phyloP scores from a whole-genome alignment of 2,888 invertebrate species.

The Spisula subtruncata region DNA sequence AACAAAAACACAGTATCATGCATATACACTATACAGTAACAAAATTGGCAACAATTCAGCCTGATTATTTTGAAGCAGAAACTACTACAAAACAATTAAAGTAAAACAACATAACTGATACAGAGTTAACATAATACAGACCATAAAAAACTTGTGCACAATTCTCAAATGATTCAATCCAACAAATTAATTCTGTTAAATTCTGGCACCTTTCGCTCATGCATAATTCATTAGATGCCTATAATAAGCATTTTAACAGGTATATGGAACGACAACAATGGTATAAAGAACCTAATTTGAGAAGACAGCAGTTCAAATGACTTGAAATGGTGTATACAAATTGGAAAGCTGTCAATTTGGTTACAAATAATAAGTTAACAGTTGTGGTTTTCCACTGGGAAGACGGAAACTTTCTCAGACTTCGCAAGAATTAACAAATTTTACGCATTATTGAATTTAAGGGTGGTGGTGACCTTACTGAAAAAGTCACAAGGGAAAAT shows the following conservation, averaged over 20 bases:
- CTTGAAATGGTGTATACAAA: constrained; percentile 10
- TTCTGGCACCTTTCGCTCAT: not conserved
- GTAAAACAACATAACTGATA: not conserved
- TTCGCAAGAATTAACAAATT: constrained; percentile 53
- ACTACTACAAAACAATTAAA: not conserved
- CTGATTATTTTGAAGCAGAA: not conserved
- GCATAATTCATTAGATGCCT: constrained; percentile 8
- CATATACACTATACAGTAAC: not conserved
- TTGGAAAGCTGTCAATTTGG: not conserved
- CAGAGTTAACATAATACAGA: not conserved
- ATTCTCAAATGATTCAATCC: not conserved
- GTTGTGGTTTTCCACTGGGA: not conserved
- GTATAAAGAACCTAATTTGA: not conserved
- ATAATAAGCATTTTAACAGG: not conserved
- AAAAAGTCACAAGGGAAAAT: not conserved
- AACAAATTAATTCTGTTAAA: not conserved
- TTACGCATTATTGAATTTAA: constrained; percentile 60
- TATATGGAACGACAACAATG: not conserved
- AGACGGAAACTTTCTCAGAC: not conserved
- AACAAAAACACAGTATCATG: not conserved
- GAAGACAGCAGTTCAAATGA: not conserved
- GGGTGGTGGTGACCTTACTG: constrained; percentile 13
- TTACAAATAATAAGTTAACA: constrained; percentile 20
- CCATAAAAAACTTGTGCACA: not conserved
- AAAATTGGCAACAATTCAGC: no score